Conservation (phyloP, 2,113 vertebrate species). For the Cromileptes altivelis region DNA sequence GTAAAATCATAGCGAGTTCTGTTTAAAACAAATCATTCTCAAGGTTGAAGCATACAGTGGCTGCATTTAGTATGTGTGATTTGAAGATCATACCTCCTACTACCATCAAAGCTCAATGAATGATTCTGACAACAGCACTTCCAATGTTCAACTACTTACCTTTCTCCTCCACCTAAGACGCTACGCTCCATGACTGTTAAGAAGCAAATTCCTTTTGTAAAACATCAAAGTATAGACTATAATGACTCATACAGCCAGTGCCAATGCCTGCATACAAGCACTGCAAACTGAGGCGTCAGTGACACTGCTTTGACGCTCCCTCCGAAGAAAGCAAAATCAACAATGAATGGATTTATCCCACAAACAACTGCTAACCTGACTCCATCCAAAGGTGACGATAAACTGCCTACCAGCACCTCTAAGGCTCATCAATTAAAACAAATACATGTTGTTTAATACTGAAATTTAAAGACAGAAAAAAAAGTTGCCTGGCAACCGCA, state of each 20-base stretch:
- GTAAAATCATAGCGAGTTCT: background rate
- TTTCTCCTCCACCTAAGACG: background rate
- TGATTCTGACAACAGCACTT: conserved; percentile 3
- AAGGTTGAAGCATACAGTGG: background rate
- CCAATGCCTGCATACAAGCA: background rate
- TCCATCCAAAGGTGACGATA: background rate
- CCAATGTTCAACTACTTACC: conserved; percentile 1
- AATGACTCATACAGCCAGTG: background rate
- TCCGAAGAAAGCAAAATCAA: background rate
- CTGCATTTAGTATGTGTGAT: background rate
- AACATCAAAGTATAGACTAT: background rate
- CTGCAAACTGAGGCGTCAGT: background rate
- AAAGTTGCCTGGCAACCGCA: background rate
- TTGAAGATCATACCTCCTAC: too few species aligned
- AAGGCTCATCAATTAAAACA: background rate
- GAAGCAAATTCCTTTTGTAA: background rate
- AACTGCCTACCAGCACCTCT: background rate
- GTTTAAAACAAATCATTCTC: background rate
- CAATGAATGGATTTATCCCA: background rate
- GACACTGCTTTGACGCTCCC: background rate
- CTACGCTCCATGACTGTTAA: background rate
- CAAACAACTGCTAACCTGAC: background rate
- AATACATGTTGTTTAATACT: too few species aligned
- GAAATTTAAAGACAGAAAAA: too few species aligned
- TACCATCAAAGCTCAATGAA: conserved; percentile 1